Base-by-base conservation (phyloP, 1,140 invertebrate species). In the Sycophaga agraensis region DNA sequence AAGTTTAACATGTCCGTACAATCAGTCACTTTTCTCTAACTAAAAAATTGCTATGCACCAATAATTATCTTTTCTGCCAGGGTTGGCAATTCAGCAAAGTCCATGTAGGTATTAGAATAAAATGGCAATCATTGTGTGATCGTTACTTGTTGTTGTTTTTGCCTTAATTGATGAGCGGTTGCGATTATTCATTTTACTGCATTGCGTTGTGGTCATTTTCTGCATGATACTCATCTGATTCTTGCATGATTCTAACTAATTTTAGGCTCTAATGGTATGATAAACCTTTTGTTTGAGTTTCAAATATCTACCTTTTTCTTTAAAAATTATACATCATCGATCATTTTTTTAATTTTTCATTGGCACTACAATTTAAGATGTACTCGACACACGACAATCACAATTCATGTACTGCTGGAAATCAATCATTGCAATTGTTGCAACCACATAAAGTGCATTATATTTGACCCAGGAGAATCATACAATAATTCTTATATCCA, bases 161-260 rank as follows among this genome's bases (percentile, higher is more conserved):
- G 35, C 58, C 55, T 61, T 68, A 67, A 66, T 70, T 59, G 73
- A 66, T 70, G 70, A 73, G 71, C 72, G 72, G 67, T 74, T 72
- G 69, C n/a, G n/a, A 69, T 69, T 70, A 68, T 68, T 62, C 58
- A 49, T 56, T 59, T 55, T 54, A 56, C 31, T 40, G 51, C 37
- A 55, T 55, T 62, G 42, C 28, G 50, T 43, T 61, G 42, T 61
- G 24, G 59, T 61, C 16, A 48, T 35, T 28, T 53, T 55, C 11
- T 62, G 59, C 59, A 62, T 56, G 59, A 6, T 35, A 31, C 40
- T 48, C 43, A 48, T 56, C 35, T 48, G 9, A 34, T 24, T 40
- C 26, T 21, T 56, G 59, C 59, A 54, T 54, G 50, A 46, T 28
- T 51, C n/a, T n/a, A n/a, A 59, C 16, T 50, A 31, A 59, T 34